These are phyloP conservation scores for Chaenocephalus aceratus DNA, from an alignment of 2,113 vertebrate genomes.

Conservation along the genomic window DNA sequence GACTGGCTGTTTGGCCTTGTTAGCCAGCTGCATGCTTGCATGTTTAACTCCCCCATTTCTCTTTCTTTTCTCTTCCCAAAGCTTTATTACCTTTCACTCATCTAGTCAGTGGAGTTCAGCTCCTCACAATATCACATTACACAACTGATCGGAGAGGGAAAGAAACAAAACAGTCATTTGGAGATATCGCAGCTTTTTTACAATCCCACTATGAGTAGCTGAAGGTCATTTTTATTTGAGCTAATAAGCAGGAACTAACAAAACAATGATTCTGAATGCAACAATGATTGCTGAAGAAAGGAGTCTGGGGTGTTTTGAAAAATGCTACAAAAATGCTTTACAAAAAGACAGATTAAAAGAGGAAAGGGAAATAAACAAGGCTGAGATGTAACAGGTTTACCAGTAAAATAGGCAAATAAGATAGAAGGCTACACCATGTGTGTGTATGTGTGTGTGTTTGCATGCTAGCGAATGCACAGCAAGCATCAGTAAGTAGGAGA, in stretches of 20 bases:
- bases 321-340: constrained; percentile 11
- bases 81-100: constrained; percentile 63
- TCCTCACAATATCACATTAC: constrained; percentile 60
- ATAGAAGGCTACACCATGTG: constrained; percentile 14
- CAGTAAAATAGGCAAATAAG: constrained; percentile 32
- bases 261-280: constrained; percentile 43
- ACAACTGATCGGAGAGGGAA: constrained; percentile 43
- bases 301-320: constrained; percentile 27
- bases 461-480: constrained; percentile 34
- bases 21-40: constrained; percentile 77
- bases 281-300: constrained; percentile 19
- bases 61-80: constrained; percentile 41
- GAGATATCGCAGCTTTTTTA: constrained; percentile 50
- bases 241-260: constrained; percentile 40
- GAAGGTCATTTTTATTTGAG: constrained; percentile 46
- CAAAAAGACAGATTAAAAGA: constrained; percentile 24
- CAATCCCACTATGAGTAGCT: constrained; percentile 26
- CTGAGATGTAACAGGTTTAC: constrained; percentile 51
- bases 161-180: constrained; percentile 44
- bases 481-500: constrained; percentile 57
- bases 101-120: constrained; percentile 44
- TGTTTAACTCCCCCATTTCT: constrained; percentile 55
- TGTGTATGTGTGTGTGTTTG: neutral
- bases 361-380: constrained; percentile 18
- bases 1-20: constrained; percentile 81